Evolutionary conservation across 2,113 vertebrate genomes (phyloP).

Genomic region (Solenodon paradoxus): DNA sequence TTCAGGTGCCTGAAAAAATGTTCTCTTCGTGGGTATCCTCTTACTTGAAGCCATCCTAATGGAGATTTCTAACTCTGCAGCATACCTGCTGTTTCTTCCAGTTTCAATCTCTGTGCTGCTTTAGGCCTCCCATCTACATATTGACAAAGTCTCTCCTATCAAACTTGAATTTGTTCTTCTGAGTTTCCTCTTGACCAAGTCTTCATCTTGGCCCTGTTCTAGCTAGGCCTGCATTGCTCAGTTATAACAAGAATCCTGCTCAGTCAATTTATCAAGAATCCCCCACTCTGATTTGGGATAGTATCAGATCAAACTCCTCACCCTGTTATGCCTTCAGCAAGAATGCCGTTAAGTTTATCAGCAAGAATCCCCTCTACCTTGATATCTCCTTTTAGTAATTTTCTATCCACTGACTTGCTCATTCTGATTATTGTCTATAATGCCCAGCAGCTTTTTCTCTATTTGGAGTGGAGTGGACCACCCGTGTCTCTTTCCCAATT

Average conservation of each 20-base stretch:
- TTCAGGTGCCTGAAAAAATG: neutral
- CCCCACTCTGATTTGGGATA: too few relatives aligned
- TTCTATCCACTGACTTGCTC: neutral
- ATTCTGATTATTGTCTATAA: neutral
- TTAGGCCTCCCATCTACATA: too few relatives aligned
- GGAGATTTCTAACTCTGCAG: neutral
- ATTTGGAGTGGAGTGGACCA: neutral
- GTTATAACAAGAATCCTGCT: neutral
- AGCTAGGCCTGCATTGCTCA: neutral
- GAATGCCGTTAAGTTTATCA: neutral
- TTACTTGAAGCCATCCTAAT: neutral
- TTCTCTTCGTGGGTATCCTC: neutral
- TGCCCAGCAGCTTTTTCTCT: neutral
- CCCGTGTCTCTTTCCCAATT: neutral
- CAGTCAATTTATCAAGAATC: neutral
- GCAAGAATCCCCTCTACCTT: neutral
- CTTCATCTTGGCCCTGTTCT: neutral
- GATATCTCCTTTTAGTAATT: neutral
- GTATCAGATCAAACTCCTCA: neutral
- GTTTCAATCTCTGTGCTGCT: neutral
- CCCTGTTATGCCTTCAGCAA: neutral
- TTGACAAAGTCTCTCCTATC: neutral
- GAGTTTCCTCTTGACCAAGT: neutral
- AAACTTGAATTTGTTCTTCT: neutral
- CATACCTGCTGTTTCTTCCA: neutral